Evolutionary conservation across 2,113 vertebrate genomes (phyloP), one percentile per base, ranked within the genome.

Genomic region (Poecilia latipinna): DNA sequence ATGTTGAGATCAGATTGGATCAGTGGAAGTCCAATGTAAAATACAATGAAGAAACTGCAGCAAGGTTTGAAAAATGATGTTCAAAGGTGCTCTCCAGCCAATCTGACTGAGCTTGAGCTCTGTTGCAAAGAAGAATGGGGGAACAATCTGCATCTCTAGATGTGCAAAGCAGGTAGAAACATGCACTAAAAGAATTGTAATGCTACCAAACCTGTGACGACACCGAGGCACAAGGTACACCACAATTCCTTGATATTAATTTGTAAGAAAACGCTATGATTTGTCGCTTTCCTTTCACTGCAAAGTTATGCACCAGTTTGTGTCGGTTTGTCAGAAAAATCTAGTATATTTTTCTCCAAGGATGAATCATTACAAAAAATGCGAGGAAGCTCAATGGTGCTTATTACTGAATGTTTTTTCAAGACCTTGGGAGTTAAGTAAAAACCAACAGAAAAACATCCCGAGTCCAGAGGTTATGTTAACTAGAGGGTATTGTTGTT

Each of bases 391-490:
- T n/a, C 2, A 57, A n/a, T 2, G 24, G 2, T n/a, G 24, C 8
- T n/a, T 8, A 57, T n/a, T n/a, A 57, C 22, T 54, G 75, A 73
- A 69, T 72, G 42, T 24, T 17, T 71, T 62, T 61, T 80, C 70
- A 57, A 72, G 65, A 75, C 63, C 79, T 75, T 24, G 26, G 66
- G 68, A 90, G 83, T 80, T 83, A 83, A 88, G 65, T 79, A 71
- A 92, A 93, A 91, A 89, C 83, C 71, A 91, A 92, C 84, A 92
- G 65, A 91, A 92, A 90, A 93, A 92, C 88, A 92, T 91, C 90
- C 90, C 68, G 76, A 87, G 89, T 83, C 78, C 82, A 84, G 78
- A 87, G 92, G 91, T 93, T 83, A 90, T 17, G 71, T 85, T 90
- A 86, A 88, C 90, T 62, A 78, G 86, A 77, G 86, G 89, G 84